A percentile compares a stretch with the other conserved stretches of the same genome.
These are phyloP conservation scores for Melipona quadrifasciata DNA, from an alignment of 1,140 invertebrate species.

Conservation along the genomic window DNA sequence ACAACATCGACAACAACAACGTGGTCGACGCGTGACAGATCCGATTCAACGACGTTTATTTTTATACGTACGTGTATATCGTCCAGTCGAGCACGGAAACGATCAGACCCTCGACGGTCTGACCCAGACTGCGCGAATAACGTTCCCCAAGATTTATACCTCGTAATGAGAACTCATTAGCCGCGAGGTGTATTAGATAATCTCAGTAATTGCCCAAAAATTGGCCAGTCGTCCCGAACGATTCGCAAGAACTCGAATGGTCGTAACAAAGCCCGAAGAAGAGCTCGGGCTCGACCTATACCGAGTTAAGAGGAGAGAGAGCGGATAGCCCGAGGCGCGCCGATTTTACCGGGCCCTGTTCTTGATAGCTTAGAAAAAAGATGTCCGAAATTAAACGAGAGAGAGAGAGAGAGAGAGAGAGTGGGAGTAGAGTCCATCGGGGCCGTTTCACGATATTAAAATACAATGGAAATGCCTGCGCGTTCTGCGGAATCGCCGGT, in stretches of 20 bases:
- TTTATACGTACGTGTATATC: constrained; percentile 22
- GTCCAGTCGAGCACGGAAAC: constrained; percentile 18
- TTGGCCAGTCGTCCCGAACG: constrained; percentile 64
- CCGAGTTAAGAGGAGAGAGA: constrained; percentile 40
- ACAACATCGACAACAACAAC: neutral
- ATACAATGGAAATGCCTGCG: constrained; percentile 41
- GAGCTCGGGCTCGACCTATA: constrained; percentile 13
- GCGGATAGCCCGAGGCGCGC: constrained; percentile 51
- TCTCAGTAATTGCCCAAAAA: constrained; percentile 80
- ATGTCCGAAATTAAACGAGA: constrained; percentile 58
- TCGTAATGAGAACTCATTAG: constrained; percentile 82
- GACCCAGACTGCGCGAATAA: constrained; percentile 19
- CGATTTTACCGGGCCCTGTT: constrained; percentile 56
- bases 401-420: constrained; percentile 33
- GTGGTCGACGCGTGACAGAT: neutral
- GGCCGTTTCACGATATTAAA: constrained; percentile 47
- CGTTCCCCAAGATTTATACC: constrained; percentile 78
- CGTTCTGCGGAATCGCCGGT: constrained; percentile 44
- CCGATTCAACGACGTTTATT: neutral
- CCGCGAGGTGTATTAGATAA: constrained; percentile 79
- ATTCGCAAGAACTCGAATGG: constrained; percentile 47
- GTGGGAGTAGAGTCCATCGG: constrained; percentile 19
- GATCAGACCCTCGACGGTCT: constrained; percentile 49
- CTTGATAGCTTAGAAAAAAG: constrained; percentile 54
- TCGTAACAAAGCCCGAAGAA: constrained; percentile 47